Evolutionary conservation across 2,113 vertebrate species (phyloP).

Genomic region (Cochlearius cochlearius): DNA sequence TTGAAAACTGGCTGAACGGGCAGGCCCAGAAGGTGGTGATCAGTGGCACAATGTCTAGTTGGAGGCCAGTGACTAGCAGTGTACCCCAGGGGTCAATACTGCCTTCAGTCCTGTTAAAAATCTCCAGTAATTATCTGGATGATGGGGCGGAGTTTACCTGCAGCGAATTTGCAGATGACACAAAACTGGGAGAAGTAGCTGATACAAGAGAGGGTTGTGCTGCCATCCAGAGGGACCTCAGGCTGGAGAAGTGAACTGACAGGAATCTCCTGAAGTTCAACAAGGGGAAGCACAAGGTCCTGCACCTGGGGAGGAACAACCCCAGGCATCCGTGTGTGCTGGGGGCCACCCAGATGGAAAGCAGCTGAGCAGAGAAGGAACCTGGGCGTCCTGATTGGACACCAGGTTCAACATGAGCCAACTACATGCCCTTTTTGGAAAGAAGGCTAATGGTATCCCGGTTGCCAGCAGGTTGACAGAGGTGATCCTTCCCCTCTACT

Average conservation of each 20-base stretch:
- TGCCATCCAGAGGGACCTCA: neutral
- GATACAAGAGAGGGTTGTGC: neutral
- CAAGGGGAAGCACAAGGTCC: neutral
- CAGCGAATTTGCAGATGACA: neutral
- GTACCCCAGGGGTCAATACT: neutral
- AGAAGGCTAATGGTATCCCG: neutral
- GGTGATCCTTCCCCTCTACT: neutral
- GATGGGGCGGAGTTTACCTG: neutral
- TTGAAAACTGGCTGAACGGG: neutral
- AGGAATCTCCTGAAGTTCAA: neutral
- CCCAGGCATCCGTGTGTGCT: neutral
- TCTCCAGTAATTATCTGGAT: neutral
- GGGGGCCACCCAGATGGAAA: accelerated
- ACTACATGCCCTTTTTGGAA: neutral
- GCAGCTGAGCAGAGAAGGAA: neutral
- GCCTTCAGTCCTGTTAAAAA: neutral
- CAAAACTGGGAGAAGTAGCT: neutral
- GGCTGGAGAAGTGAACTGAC: neutral
- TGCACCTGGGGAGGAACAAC: neutral
- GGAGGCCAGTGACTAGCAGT: neutral
- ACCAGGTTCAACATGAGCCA: neutral
- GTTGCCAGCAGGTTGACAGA: neutral
- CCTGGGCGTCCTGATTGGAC: neutral
- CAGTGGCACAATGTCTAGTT: accelerated
- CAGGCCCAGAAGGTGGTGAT: neutral